phyloP scores from a whole-genome alignment of 2,113 vertebrate genomes.

The Petroica traversi region DNA sequence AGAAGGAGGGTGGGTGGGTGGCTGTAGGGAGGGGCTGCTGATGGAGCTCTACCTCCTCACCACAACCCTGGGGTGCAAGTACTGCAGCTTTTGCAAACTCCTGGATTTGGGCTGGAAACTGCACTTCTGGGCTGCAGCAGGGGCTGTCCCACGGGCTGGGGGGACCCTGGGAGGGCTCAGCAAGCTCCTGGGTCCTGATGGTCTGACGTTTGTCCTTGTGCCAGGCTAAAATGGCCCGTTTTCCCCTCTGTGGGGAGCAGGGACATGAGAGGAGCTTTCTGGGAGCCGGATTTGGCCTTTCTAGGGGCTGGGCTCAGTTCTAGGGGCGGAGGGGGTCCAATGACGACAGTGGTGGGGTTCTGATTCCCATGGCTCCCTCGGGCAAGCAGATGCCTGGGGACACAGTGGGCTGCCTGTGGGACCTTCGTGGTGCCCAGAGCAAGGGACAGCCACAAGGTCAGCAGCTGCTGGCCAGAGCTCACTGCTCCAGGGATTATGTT shows the following conservation, averaged over 20 bases:
- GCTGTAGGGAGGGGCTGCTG: neutral
- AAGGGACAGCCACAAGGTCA: rapidly evolving
- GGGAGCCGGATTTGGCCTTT: neutral
- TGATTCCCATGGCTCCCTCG: rapidly evolving
- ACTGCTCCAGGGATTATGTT: rapidly evolving
- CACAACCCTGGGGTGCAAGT: neutral
- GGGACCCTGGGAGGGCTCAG: neutral
- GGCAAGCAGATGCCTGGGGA: neutral
- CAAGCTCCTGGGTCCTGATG: rapidly evolving
- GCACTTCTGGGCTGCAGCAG: neutral
- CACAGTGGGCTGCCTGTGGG: rapidly evolving
- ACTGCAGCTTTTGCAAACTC: neutral
- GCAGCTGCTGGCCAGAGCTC: neutral
- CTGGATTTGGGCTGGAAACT: neutral
- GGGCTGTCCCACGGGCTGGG: neutral
- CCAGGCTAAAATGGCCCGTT: rapidly evolving
- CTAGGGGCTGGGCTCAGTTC: neutral
- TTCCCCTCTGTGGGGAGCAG: neutral
- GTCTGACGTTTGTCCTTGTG: neutral
- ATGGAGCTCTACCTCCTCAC: neutral
- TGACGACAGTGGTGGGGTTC: rapidly evolving
- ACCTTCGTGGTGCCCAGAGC: rapidly evolving
- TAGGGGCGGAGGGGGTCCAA: neutral
- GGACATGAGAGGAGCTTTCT: neutral
- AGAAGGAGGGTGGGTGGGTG: neutral